Percentiles rank a stretch among this genome's conserved stretches.
phyloP scores from a whole-genome alignment of 2,113 vertebrate species.

The Numenius arquata region DNA sequence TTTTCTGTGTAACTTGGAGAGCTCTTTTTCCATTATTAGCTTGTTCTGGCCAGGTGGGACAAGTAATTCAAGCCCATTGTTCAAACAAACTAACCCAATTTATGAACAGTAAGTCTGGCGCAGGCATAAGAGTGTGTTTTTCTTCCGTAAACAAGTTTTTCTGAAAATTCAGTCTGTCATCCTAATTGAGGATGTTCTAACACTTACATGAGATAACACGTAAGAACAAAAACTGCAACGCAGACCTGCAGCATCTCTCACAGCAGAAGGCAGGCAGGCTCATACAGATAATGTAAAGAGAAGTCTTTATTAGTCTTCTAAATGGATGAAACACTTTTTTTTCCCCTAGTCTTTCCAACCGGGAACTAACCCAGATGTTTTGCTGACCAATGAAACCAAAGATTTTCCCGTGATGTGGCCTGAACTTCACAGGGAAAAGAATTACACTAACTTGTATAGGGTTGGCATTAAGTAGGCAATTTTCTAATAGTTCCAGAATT shows the following conservation, averaged over 20 bases:
- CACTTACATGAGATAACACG: background rate
- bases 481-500: background rate
- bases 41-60: background rate
- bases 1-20: background rate
- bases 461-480: background rate
- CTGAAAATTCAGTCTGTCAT: background rate
- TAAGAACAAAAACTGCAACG: background rate
- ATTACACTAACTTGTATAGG: background rate
- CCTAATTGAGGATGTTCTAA: background rate
- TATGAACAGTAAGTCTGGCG: background rate
- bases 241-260: background rate
- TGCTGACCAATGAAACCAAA: background rate
- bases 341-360: background rate
- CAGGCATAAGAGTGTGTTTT: rapidly evolving
- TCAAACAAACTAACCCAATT: background rate
- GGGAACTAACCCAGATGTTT: background rate
- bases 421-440: background rate
- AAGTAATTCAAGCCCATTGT: background rate
- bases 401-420: background rate
- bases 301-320: background rate
- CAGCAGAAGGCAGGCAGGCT: background rate
- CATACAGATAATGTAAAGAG: background rate
- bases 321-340: background rate
- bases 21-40: background rate
- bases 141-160: background rate